Base-by-base conservation (phyloP, 2,797 vertebrate genomes). In the Agapornis canus region DNA sequence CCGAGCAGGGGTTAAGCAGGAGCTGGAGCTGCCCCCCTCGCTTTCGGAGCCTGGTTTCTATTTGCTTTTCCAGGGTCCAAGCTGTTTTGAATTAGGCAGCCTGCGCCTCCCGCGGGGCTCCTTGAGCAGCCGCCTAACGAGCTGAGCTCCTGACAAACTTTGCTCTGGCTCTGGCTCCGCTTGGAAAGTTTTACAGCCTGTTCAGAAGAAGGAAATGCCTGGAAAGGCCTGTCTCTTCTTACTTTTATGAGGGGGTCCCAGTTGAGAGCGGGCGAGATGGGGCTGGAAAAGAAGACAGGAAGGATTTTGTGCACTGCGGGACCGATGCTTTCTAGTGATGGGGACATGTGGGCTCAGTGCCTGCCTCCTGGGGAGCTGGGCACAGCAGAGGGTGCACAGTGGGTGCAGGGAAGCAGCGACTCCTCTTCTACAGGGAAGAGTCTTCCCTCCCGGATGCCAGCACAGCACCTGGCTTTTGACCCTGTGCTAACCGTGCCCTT, bases 201-300 rank as follows among this genome's bases (percentile, higher is more conserved):
- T 97, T 96, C 96, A 94, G 89, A 94, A 89, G 90, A 95, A 97
- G 97, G 97, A 97, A 97, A 97, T 97, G 94, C 96, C 97, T 95
- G 90, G 77, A 92, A 96, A 94, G 69, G 94, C 92, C 95, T 95
- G 94, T 95, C 95, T 97, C 96, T 95, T 86, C 89, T 94, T 94
- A 90, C 64, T 96, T 97, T 95, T 96, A 94, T 94, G 95, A 96
- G 95, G 91, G 92, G 96, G 94, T 97, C 94, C 95, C 78, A 23
- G 69, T 63, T 88, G 89, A 90, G 92, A 78, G 63, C 76, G 84
- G 48, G 57, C 2, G 12, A 76, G 60, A 57, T 78, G 90, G 60
- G 52, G 47, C 79, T 84, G 77, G 84, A 93, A 60, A 21, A 77
- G 85, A 90, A 56, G 75, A 84, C 73, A 71, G 82, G 88, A 85